Percentiles rank a stretch among this genome's conserved stretches.
phyloP scores from a whole-genome alignment of 92 coral and sea anemone genomes.

The Palythoa grandis region DNA sequence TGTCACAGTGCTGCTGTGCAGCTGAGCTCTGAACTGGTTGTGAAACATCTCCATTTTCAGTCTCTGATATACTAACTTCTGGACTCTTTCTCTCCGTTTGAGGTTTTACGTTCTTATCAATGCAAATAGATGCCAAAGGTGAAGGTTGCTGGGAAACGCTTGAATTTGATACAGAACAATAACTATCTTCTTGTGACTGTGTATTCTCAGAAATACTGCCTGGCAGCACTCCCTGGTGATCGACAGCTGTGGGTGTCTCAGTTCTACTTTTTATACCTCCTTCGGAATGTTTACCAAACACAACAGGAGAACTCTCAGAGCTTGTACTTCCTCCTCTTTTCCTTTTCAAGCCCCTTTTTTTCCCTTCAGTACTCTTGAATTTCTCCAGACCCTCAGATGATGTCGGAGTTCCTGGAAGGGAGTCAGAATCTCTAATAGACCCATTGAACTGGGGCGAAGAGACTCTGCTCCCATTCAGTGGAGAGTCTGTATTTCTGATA shows the following conservation, averaged over 20 bases:
- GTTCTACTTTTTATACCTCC: slow-evolving; percentile 60
- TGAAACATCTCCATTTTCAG: slow-evolving; percentile 16
- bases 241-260: slow-evolving; percentile 52
- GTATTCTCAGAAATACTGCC: slow-evolving; percentile 43
- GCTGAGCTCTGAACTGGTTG: not conserved
- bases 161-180: not conserved
- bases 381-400: slow-evolving; percentile 66
- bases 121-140: slow-evolving; percentile 22
- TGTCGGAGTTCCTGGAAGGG: slow-evolving; percentile 66
- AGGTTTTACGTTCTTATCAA: not conserved
- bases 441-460: slow-evolving; percentile 95
- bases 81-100: slow-evolving; percentile 6
- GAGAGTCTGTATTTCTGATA: slow-evolving; percentile 83
- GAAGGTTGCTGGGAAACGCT: slow-evolving; percentile 14
- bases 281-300: slow-evolving; percentile 40
- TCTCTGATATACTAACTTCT: not conserved
- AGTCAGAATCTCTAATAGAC: slow-evolving; percentile 63
- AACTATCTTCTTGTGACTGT: slow-evolving; percentile 29
- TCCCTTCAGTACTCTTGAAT: slow-evolving; percentile 70
- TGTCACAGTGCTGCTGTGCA: not conserved
- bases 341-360: slow-evolving; percentile 81
- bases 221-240: not conserved
- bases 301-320: slow-evolving; percentile 76
- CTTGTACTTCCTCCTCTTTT: slow-evolving; percentile 78
- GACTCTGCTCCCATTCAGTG: slow-evolving; percentile 85